Conservation (phyloP, 1,140 invertebrate genomes). For the Whitmania pigra region DNA sequence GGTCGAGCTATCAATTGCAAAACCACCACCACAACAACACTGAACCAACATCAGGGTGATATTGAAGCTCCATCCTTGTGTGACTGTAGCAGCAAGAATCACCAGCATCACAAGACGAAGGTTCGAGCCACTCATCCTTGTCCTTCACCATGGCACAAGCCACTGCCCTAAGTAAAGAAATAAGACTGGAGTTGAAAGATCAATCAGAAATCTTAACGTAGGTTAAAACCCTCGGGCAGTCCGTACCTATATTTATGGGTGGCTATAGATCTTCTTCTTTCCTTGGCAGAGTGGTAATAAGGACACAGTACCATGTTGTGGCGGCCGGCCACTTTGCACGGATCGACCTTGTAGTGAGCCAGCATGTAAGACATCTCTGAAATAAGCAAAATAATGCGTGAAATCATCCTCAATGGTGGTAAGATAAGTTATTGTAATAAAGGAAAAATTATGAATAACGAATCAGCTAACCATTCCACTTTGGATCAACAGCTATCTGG, state of each 20-base stretch:
- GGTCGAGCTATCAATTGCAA: no score
- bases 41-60: slow-evolving; percentile 72
- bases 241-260: slow-evolving; percentile 69
- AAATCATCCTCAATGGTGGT: background rate
- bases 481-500: background rate
- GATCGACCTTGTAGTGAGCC: slow-evolving; percentile 95
- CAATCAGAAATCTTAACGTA: background rate
- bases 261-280: slow-evolving; percentile 72
- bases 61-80: slow-evolving; percentile 97
- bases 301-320: slow-evolving; percentile 96
- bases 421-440: no score
- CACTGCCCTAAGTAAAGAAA: slow-evolving; percentile 56
- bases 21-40: no score
- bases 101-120: slow-evolving; percentile 81
- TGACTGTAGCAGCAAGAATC: slow-evolving; percentile 92
- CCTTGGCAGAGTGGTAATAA: slow-evolving; percentile 93
- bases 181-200: background rate
- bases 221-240: background rate
- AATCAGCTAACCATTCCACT: background rate
- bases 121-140: slow-evolving; percentile 96
- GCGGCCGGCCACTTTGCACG: slow-evolving; percentile 85
- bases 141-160: slow-evolving; percentile 97
- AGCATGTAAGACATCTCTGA: slow-evolving; percentile 91
- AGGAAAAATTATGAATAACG: no score
- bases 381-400: slow-evolving; percentile 31